Conservation (phyloP, 2,113 vertebrate species). For the Entelurus aequoreus region DNA sequence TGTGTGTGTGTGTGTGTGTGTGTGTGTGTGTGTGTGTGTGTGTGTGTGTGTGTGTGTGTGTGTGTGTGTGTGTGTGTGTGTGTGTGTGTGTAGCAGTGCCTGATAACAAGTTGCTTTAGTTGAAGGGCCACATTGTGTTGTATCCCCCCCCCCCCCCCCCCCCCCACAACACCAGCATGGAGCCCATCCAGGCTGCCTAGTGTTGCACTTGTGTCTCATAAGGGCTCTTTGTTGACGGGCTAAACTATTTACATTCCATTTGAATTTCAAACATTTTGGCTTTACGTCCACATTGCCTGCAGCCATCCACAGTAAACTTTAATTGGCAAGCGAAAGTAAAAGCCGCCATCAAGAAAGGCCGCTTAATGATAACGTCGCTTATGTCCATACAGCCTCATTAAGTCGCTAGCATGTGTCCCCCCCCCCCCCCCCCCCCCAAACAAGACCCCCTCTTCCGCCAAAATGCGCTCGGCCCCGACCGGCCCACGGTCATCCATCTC, state of each 20-base stretch:
- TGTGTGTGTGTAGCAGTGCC: slow-evolving; percentile 84
- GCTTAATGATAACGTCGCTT: slow-evolving; percentile 91
- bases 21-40: too few species aligned
- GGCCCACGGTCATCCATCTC: slow-evolving; percentile 81
- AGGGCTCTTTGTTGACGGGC: slow-evolving; percentile 94
- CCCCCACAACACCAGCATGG: slow-evolving; percentile 75
- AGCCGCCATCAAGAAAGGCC: slow-evolving; percentile 41
- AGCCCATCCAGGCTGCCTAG: slow-evolving; percentile 64
- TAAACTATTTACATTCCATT: slow-evolving; percentile 99
- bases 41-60: too few species aligned
- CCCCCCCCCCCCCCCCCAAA: slow-evolving; percentile 88
- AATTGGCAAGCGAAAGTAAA: slow-evolving; percentile 73
- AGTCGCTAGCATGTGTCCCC: slow-evolving; percentile 85
- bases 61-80: slow-evolving; percentile 55
- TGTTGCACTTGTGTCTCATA: slow-evolving; percentile 94
- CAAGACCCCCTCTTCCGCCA: slow-evolving; percentile 81
- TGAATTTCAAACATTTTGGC: slow-evolving; percentile 83
- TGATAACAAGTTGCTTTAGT: slow-evolving; percentile 99
- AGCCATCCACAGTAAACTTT: slow-evolving; percentile 83
- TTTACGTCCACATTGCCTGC: slow-evolving; percentile 64
- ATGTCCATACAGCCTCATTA: slow-evolving; percentile 89
- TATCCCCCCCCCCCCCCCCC: slow-evolving; percentile 79
- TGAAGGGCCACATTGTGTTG: slow-evolving; percentile 96
- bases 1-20: too few species aligned
- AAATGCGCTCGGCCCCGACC: too few species aligned